Evolutionary conservation across 2,113 vertebrate species (phyloP).

Genomic region (Castor canadensis): DNA sequence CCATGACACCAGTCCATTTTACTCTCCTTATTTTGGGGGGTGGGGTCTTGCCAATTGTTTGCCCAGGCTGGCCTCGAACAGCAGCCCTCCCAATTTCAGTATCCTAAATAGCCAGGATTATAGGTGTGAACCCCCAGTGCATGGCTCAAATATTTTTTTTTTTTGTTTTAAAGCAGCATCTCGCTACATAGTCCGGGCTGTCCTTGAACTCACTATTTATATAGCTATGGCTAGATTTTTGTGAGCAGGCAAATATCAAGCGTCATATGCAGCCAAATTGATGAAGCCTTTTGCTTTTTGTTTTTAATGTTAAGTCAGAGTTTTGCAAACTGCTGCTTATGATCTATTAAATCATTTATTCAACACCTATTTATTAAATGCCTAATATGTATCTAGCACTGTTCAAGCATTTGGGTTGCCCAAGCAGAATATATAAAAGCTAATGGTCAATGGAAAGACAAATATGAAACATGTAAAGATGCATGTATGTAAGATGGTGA

Average conservation of each 20-base stretch:
- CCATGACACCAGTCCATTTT: too few relatives aligned
- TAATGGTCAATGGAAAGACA: neutral
- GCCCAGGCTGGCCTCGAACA: too few relatives aligned
- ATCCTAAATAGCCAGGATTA: too few relatives aligned
- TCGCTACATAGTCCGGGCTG: neutral
- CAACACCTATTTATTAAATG: conserved; percentile 20
- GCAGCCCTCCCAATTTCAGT: too few relatives aligned
- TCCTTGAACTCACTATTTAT: neutral
- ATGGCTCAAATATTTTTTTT: neutral
- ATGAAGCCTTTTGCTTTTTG: neutral
- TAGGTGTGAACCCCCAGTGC: too few relatives aligned
- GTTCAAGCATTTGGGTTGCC: neutral
- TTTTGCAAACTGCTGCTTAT: conserved; percentile 9
- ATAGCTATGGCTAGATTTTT: neutral
- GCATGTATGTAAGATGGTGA: neutral
- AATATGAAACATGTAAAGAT: neutral
- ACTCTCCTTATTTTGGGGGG: too few relatives aligned
- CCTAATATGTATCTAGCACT: neutral
- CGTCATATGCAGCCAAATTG: neutral
- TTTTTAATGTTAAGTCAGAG: neutral
- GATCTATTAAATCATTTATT: neutral
- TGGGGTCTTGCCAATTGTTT: too few relatives aligned
- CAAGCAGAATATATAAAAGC: neutral
- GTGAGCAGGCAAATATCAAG: neutral
- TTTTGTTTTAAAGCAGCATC: neutral